Evolutionary conservation across 2,888 invertebrate species (phyloP), one percentile per base, ranked within the genome.

Genomic region (Tillus elongatus): DNA sequence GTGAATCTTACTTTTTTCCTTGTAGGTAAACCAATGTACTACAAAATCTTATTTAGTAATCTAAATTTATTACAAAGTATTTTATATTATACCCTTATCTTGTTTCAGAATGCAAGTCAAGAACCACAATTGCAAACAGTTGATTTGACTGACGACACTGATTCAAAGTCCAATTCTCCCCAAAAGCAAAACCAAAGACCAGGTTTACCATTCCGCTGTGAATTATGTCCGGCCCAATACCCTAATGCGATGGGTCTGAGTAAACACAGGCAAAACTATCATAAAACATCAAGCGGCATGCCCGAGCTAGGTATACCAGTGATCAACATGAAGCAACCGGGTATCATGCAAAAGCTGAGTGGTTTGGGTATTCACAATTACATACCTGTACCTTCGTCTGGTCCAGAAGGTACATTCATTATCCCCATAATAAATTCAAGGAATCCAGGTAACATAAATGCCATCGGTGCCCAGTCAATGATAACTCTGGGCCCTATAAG

Each of bases 301-400:
- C 73, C 58, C 57, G 83, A 84, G 52, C 63, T 84, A 39, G 83
- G 82, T 0, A 64, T 84, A 49, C 85, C 84, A 0, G 74, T 84
- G 1, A 77, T 84, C 0, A 83, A 84, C 54, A 58, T 84, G 14
- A 77, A 79, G 31, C 77, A 79, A 40, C 77, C 79, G 6, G 76
- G 77, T 9, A 74, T 77, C 13, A 61, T 82, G 33, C 73, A 73
- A 49, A 71, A 78, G 46, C 65, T 84, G 8, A 71, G 74, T 43
- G 71, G 63, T 53, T 66, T 83, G 52, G 84, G 84, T 28, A 80
- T 84, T 43, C 75, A 76, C 53, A 80, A 78, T 64, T 83, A 78
- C 61, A 82, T 85, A 50, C 83, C 84, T 1, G 56, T 84, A 42
- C 78, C 79, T 2, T 77, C 77, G 47, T 65, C 62, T 1, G 54